These are phyloP conservation scores for Trichomycterus rosablanca DNA, from an alignment of 2,113 vertebrate genomes.

Conservation along the genomic window DNA sequence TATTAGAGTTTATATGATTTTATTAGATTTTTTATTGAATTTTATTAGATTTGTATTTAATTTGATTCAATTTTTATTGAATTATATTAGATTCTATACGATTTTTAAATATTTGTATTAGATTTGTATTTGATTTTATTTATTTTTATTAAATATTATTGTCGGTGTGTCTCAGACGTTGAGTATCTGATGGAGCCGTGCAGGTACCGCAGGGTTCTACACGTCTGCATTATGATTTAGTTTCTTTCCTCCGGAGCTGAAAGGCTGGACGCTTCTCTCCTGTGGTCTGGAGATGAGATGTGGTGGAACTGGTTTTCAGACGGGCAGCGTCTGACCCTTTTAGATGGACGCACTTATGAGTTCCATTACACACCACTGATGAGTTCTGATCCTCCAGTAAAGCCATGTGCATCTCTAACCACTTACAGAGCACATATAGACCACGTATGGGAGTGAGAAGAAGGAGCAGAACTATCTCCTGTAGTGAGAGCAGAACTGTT, in stretches of 20 bases:
- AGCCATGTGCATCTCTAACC: not conserved
- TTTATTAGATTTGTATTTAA: too few species aligned
- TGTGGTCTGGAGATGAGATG: conserved; percentile 17
- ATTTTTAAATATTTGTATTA: too few species aligned
- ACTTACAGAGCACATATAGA: too few species aligned
- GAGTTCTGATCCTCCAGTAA: conserved; percentile 58
- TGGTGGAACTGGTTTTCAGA: conserved; percentile 3
- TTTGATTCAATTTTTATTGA: too few species aligned
- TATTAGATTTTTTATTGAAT: too few species aligned
- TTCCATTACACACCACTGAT: conserved; percentile 14
- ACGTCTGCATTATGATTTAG: not conserved
- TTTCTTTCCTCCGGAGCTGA: conserved; percentile 8
- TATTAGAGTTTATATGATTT: too few species aligned
- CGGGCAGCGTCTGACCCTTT: conserved; percentile 21
- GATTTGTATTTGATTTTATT: too few species aligned
- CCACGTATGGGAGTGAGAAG: not conserved
- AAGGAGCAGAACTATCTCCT: too few species aligned
- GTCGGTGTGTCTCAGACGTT: too few species aligned
- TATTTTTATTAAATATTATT: too few species aligned
- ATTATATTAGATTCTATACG: too few species aligned
- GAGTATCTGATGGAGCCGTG: not conserved
- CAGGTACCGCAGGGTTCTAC: not conserved
- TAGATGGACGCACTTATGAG: conserved; percentile 5
- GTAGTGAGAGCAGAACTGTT: too few species aligned
- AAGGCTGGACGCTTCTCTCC: not conserved